Conservation (phyloP, 2,113 vertebrate species). For the Periophthalmus modestus region DNA sequence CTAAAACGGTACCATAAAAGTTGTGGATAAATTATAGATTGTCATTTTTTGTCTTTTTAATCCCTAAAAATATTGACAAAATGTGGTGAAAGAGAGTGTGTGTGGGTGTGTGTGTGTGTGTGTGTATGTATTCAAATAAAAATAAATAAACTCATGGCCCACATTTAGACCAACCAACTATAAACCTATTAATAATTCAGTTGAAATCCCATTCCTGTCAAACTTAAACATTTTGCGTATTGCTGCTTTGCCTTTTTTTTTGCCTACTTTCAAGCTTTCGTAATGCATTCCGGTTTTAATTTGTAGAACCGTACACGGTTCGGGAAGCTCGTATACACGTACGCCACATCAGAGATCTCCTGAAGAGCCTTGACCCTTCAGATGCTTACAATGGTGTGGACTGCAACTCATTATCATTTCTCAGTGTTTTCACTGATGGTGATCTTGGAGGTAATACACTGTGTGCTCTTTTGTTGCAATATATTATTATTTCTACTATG, state of each 20-base stretch:
- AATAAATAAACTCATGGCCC: no score
- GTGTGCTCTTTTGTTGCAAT: not conserved
- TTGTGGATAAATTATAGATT: no score
- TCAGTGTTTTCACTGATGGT: slow-evolving; percentile 94
- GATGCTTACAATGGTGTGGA: slow-evolving; percentile 98
- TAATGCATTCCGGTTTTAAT: not conserved
- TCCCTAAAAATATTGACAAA: no score
- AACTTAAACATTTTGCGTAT: not conserved
- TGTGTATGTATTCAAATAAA: no score
- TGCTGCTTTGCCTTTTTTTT: no score
- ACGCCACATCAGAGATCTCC: slow-evolving; percentile 94
- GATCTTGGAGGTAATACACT: slow-evolving; percentile 88
- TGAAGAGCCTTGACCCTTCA: slow-evolving; percentile 96
- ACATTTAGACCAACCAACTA: no score
- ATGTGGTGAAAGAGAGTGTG: no score
- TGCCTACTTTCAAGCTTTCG: no score
- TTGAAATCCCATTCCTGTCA: not conserved
- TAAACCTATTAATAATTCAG: no score
- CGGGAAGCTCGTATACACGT: slow-evolving; percentile 97
- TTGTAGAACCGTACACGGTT: slow-evolving; percentile 92
- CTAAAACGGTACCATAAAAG: not conserved
- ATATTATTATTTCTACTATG: not conserved
- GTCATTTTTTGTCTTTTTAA: no score
- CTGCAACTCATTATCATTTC: slow-evolving; percentile 96
- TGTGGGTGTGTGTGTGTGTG: no score